These are phyloP conservation scores for Microcebus murinus DNA, from an alignment of 2,113 vertebrate genomes.

Conservation along the genomic window DNA sequence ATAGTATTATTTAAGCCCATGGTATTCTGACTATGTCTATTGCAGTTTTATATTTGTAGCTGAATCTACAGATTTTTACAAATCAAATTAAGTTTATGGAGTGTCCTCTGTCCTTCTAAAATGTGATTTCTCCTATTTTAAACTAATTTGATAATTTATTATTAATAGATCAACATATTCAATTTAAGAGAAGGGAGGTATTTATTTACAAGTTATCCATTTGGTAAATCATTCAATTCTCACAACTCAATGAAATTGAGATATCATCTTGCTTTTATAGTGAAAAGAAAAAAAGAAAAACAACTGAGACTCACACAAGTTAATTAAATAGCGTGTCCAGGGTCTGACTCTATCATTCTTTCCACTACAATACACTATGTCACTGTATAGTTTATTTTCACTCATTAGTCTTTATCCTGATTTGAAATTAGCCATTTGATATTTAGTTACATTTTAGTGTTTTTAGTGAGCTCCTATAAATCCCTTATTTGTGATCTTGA, in stretches of 20 bases:
- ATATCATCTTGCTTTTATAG: not conserved
- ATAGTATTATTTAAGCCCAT: not conserved
- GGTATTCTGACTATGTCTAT: not conserved
- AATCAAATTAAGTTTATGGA: not conserved
- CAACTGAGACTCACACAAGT: not conserved
- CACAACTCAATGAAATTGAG: not conserved
- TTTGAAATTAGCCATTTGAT: not conserved
- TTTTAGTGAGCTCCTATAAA: not conserved
- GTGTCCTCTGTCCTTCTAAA: not conserved
- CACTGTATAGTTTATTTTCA: not conserved
- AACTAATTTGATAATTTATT: not conserved
- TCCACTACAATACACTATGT: not conserved
- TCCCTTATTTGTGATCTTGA: not conserved
- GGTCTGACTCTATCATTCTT: not conserved
- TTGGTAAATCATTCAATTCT: not conserved
- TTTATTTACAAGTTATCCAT: not conserved
- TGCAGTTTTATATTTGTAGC: not conserved
- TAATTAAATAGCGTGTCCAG: not conserved
- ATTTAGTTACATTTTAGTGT: not conserved
- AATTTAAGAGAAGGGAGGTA: not conserved
- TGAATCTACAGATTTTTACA: not conserved
- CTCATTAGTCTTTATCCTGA: not conserved
- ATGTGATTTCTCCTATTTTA: not conserved
- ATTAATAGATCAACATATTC: not conserved
- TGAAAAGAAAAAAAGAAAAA: not conserved